These are phyloP conservation scores for Trissolcus japonicus DNA, from an alignment of 2,888 invertebrate genomes.

Conservation along the genomic window DNA sequence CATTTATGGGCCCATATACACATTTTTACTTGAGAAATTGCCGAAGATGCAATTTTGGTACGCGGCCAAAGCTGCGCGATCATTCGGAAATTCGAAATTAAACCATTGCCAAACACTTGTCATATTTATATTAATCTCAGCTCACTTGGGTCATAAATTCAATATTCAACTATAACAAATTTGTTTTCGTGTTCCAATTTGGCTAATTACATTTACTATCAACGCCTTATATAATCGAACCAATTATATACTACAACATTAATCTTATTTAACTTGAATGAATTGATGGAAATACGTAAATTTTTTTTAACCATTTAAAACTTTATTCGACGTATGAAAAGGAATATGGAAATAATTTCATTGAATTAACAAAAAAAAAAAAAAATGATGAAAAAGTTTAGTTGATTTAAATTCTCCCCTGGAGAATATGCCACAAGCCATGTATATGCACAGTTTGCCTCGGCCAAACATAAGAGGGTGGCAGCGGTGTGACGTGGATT, in stretches of 20 bases:
- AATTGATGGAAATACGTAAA: no score
- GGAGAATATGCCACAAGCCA: slow-evolving; percentile 40
- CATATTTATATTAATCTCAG: slow-evolving; percentile 54
- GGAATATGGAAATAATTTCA: no score
- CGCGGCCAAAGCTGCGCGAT: slow-evolving; percentile 40
- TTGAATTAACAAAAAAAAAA: no score
- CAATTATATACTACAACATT: no score
- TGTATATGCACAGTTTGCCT: slow-evolving; percentile 34
- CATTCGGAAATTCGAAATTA: slow-evolving; percentile 41
- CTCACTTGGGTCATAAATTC: slow-evolving; percentile 28
- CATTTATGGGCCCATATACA: no score
- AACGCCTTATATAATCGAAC: no score
- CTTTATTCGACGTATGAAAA: no score
- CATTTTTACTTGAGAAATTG: no score
- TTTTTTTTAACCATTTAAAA: no score
- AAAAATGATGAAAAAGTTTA: no score
- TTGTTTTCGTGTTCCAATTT: slow-evolving; percentile 56
- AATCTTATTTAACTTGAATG: no score
- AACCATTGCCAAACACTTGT: slow-evolving; percentile 55
- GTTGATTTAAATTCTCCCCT: not conserved
- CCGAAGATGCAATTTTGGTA: not conserved
- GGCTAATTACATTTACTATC: not conserved
- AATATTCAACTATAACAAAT: slow-evolving; percentile 12
- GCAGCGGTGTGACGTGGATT: slow-evolving; percentile 65
- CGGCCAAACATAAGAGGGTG: slow-evolving; percentile 64